Base-by-base conservation (phyloP, 2,888 invertebrate species). In the Cerastis leucographa region DNA sequence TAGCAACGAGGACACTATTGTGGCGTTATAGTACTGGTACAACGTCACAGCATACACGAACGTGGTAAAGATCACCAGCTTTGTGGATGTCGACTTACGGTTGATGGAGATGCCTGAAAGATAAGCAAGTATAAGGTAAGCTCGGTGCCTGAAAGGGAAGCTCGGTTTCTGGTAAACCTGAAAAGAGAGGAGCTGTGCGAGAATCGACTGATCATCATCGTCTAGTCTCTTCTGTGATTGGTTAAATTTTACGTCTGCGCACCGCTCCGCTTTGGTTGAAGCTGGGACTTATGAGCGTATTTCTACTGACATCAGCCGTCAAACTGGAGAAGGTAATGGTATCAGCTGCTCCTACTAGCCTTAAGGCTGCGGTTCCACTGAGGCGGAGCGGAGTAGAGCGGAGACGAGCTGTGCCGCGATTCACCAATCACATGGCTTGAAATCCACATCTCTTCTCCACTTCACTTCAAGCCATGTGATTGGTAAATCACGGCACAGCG, bases 1-100 rank as follows among this genome's bases (percentile, higher is more conserved):
- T 54, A 98, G 92, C 76, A 98, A 90, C 0, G 97, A 97, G 0
- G 98, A 97, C 1, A 98, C 97, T 68, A 98, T 97, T 68, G 97
- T 97, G 1, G 97, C 98, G 64, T 97, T 98, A 91, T 98, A 98
- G 91, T 97, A 98, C 89, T 98, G 98, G 91, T 97, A 98, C 65
- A 98, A 93, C 29, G 97, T 95, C 81, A 97, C 95, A 0, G 97
- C 95, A 90, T 97, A 97, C 2, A 97, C 71, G 66, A 97, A 95
- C 2, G 97, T 96, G 2, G 96, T 95, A 71, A 97, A 94, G 6
- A 97, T 93, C 42, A 97, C 93, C 64, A 97, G 92, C 78, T 97
- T 97, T 4, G 97, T 95, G 0, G 97, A 97, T 40, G 95, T 92
- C 1, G 97, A 92, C 49, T 91, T 92, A 56, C 95, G 94, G 25